Percentiles rank a stretch among this genome's conserved stretches.
These are phyloP conservation scores for Malaclemys terrapin DNA, from an alignment of 2,113 vertebrate genomes.

Conservation along the genomic window DNA sequence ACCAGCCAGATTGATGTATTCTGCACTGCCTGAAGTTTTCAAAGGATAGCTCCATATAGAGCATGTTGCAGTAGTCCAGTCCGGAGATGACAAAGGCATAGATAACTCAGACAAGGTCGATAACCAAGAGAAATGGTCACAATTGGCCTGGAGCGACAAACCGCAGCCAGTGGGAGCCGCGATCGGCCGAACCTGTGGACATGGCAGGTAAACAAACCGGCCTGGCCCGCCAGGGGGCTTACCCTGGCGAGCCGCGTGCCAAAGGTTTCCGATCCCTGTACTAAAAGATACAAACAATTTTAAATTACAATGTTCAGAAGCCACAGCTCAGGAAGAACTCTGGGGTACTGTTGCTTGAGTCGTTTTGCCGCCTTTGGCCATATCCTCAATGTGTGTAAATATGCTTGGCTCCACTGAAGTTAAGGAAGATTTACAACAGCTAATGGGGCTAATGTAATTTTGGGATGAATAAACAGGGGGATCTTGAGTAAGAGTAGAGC, in stretches of 20 bases:
- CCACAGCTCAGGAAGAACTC: neutral
- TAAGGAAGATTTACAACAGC: neutral
- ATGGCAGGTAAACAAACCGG: too few species aligned
- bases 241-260: too few species aligned
- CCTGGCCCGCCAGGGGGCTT: too few species aligned
- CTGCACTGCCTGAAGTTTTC: neutral
- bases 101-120: neutral
- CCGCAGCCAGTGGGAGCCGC: too few species aligned
- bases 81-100: neutral
- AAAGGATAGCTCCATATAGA: neutral
- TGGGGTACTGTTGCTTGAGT: neutral
- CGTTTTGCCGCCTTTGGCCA: neutral
- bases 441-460: neutral
- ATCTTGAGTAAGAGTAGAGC: neutral
- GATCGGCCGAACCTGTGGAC: too few species aligned
- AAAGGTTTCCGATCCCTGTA: too few species aligned
- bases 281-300: neutral
- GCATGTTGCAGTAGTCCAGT: neutral
- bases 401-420: neutral
- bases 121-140: neutral
- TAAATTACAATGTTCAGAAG: neutral
- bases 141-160: too few species aligned
- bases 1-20: conserved; percentile 49
- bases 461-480: neutral
- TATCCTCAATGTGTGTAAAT: neutral